phyloP scores from a whole-genome alignment of 2,888 invertebrate species.

The Rhagium mordax region DNA sequence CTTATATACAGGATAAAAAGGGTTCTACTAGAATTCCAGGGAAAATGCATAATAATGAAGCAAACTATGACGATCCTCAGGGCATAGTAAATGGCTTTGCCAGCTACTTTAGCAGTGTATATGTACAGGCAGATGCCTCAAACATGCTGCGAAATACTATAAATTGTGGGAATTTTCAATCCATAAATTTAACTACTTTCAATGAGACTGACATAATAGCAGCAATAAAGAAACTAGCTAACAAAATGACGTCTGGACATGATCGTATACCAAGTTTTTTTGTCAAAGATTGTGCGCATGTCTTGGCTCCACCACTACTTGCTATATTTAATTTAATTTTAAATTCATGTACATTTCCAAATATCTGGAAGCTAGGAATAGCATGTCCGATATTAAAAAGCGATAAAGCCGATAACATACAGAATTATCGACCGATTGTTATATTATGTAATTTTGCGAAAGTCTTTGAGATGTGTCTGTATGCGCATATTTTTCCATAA shows the following conservation, averaged over 20 bases:
- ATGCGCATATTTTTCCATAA: background rate
- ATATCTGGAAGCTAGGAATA: background rate
- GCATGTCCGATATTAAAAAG: background rate
- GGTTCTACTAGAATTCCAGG: no score
- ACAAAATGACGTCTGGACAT: background rate
- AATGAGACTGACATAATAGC: background rate
- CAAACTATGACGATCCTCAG: no score
- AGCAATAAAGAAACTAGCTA: background rate
- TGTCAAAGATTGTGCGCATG: background rate
- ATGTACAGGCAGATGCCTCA: no score
- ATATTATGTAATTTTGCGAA: background rate
- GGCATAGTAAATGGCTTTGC: no score
- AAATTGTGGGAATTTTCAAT: no score
- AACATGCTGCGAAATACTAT: no score
- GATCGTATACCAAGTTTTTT: background rate
- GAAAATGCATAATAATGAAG: no score
- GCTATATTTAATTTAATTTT: background rate
- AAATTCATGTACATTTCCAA: background rate
- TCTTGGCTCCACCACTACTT: no score
- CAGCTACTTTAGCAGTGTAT: no score
- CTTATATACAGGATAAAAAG: background rate
- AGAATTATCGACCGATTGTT: background rate
- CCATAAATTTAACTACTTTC: background rate
- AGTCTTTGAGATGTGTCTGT: background rate
- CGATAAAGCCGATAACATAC: background rate